Evolutionary conservation across 2,797 vertebrate species (phyloP), one percentile per base, ranked within the genome.

Genomic region (Melanotaenia parkinsoni): DNA sequence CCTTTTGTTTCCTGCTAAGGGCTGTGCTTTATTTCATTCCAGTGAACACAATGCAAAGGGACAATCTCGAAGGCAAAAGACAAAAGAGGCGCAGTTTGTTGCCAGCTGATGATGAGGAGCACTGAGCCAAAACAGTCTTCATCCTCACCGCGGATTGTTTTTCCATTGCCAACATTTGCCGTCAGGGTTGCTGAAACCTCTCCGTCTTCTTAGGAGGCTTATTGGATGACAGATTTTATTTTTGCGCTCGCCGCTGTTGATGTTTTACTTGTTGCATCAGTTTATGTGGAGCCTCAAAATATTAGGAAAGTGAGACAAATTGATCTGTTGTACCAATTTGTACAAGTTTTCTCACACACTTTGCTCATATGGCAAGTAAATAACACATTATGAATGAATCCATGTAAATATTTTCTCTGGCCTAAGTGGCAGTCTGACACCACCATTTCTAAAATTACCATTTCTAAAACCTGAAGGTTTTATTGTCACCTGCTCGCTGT

Each of bases 191-290:
- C 7, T 60, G 22, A 33, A 54, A 26, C 35, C 57, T 59, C n/a
- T 63, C 63, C 5, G 32, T 38, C 9, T 40, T 13, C 16, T 37
- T 24, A 35, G 45, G 24, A 45, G 50, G n/a, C 18, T 70, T 18
- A 14, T 50, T 70, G 54, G 70, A 58, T 65, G 69, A 60, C 35
- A 63, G 32, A 43, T 45, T 38, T 58, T 57, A 47, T 59, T 24
- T 26, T 32, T 47, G 62, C 50, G 61, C 12, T 32, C 11, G 12
- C 22, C 24, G 32, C 47, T 65, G 20, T 63, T 38, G 35, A 20
- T 14, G 14, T 72, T 69, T 67, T 72, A 35, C 24, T 70, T 60
- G 20, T 79, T 72, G 40, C 58, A 58, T 67, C 64, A 33, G 37
- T 73, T 61, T 32, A 28, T 28, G 38, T 53, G 12, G 40, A 63